Percentiles rank a stretch among this genome's conserved stretches.
phyloP scores from a whole-genome alignment of 2,797 vertebrate genomes.

The Podarcis siculus region DNA sequence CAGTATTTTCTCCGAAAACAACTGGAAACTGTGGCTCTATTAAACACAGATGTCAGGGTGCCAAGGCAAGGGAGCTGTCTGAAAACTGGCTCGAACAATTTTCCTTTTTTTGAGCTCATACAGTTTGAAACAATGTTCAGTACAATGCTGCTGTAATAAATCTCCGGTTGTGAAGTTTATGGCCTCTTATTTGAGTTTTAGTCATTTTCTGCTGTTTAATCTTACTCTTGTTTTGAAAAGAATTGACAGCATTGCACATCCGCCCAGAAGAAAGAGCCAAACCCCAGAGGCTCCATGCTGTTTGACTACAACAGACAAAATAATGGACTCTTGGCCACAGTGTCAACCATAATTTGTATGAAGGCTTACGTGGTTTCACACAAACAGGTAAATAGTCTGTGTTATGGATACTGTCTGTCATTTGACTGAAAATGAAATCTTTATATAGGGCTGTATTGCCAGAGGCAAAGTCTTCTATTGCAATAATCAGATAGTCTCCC shows the following conservation, averaged over 20 bases:
- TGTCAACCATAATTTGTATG: constrained; percentile 23
- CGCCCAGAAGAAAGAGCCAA: constrained; percentile 12
- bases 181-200: not conserved
- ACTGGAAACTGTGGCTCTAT: constrained; percentile 38
- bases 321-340: constrained; percentile 8
- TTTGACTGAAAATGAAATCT: not conserved
- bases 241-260: not conserved
- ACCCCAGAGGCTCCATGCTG: not conserved
- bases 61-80: not conserved
- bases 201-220: constrained; percentile 40
- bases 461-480: not conserved
- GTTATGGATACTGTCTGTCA: constrained; percentile 23
- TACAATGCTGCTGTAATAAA: constrained; percentile 42
- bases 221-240: not conserved
- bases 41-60: constrained; percentile 50
- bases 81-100: constrained; percentile 31
- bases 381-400: not conserved
- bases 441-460: not conserved
- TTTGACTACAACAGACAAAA: constrained; percentile 9
- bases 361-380: constrained; percentile 3
- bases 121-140: constrained; percentile 21
- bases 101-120: constrained; percentile 10
- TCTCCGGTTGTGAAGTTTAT: constrained; percentile 28
- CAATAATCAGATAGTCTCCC: constrained; percentile 14
- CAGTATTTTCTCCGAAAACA: constrained; percentile 22